A percentile compares a stretch with the other conserved stretches of the same genome.
Conservation (phyloP, 1,140 invertebrate genomes). For the Caerostris darwini region DNA sequence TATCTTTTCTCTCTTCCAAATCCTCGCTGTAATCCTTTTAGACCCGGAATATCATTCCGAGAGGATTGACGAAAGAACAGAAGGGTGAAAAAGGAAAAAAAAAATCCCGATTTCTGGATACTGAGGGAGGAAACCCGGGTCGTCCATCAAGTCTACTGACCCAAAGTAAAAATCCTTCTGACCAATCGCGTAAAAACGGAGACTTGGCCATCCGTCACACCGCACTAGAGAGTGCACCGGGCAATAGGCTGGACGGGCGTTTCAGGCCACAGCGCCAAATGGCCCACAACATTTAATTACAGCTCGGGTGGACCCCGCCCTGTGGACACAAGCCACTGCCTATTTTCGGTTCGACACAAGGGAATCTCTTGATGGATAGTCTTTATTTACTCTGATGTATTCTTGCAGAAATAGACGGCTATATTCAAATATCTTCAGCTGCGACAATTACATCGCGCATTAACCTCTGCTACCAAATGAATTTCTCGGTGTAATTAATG, state of each 20-base stretch:
- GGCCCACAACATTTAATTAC: constrained; percentile 75
- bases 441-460: not conserved
- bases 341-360: constrained; percentile 74
- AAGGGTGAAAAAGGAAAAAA: too few relatives aligned
- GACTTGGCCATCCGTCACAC: constrained; percentile 29
- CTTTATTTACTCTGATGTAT: constrained; percentile 58
- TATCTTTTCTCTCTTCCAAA: not conserved
- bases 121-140: not conserved
- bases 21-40: constrained; percentile 24
- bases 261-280: constrained; percentile 45
- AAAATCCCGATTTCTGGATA: constrained; percentile 43
- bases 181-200: constrained; percentile 46
- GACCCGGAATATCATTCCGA: not conserved
- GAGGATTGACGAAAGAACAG: constrained; percentile 2
- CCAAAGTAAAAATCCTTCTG: constrained; percentile 69
- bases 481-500: not conserved
- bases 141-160: constrained; percentile 46
- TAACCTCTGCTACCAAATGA: not conserved
- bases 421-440: not conserved
- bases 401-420: constrained; percentile 3
- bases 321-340: constrained; percentile 58
- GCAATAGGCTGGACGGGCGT: constrained; percentile 29
- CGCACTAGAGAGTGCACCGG: not conserved
- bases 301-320: constrained; percentile 55
- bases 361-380: constrained; percentile 62